Base-by-base conservation (phyloP, 1,140 invertebrate genomes). In the Plectrocnemia conspersa region DNA sequence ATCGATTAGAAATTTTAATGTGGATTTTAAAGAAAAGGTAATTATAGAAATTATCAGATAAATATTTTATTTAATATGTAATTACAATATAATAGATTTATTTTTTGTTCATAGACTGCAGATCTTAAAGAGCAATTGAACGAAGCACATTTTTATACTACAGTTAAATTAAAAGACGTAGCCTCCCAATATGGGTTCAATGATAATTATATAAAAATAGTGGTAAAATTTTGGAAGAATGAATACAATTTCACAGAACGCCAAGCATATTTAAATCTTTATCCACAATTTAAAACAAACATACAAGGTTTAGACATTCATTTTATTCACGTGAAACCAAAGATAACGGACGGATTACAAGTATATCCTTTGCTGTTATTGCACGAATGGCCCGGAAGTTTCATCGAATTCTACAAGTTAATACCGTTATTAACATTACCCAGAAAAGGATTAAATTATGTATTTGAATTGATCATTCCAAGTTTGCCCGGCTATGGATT, bases 371-470 rank as follows among this genome's bases (percentile, higher is more conserved):
- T 93, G 16, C 63, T 95, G 0, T 18, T 96, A 1, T 62, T 91
- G 3, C 91, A 96, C 64, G 92, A 92, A 11, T 97, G 92, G 93
- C 93, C 93, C 2, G 91, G 93, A 21, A 89, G 88, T 0, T 76
- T 94, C 2, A 75, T 86, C 9, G 91, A 95, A 68, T 94, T 93
- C 66, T 86, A 88, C 58, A 85, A 90, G 63, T 75, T 91, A 1
- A 83, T 89, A 41, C 86, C 86, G 0, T 48, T 84, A 2, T 70
- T 91, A 1, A 86, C 79, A 0, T 77, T 75, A 1, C 72, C 80
- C 3, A 69, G 72, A 40, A 67, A 73, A 22, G 75, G 76, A 6
- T 70, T 75, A 33, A 73, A 84, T 58, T 82, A 87, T 62, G 85
- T 83, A 1, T 86, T 92, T 61, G 88, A 93, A 70, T 72, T 93